Evolutionary conservation across 1,140 invertebrate species (phyloP), one percentile per base, ranked within the genome.

Genomic region (Leptinotarsa texana): DNA sequence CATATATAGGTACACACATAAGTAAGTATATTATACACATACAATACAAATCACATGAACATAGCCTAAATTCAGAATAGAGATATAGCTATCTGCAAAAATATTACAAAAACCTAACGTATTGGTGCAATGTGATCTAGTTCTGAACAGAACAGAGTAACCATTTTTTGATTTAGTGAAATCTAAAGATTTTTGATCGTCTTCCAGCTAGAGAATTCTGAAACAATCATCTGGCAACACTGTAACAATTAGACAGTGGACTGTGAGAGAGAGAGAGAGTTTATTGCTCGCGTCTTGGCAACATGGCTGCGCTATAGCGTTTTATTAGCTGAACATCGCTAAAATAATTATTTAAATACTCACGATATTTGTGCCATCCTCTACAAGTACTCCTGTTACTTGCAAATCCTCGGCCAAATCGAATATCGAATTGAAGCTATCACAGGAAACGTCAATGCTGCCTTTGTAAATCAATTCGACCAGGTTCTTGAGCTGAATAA

Each of bases 391-490:
- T 33, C 79, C 80, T 42, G 77, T 79, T 13, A 83, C 69, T 69
- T 82, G 77, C n/a, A 83, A 81, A 63, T 83, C 81, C 13, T 77
- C 76, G 47, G 78, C 80, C 15, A 83, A 69, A 13, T 78, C 72
- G 22, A 76, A 80, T 13, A 83, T 51, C 8, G 77, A 72, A 57
- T 75, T 77, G 4, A 80, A 65, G 63, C 70, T 70, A 18, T 80
- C 79, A 17, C 74, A 74, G 6, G 79, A 72, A 21, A 83, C 76
- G 65, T 83, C 77, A 13, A 81, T 79, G 61, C 72, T 77, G 3
- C 83, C 83, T 65, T 77, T 78, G 69, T 83, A 83, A 18, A 83
- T 80, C 13, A 82, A 75, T 63, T 83, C 82, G n/a, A 83, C 73
- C 18, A 82, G 73, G 72, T 80, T 75, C 69, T 77, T 75, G 21